Evolutionary conservation across 2,113 vertebrate species (phyloP).

Genomic region (Trachemys scripta): DNA sequence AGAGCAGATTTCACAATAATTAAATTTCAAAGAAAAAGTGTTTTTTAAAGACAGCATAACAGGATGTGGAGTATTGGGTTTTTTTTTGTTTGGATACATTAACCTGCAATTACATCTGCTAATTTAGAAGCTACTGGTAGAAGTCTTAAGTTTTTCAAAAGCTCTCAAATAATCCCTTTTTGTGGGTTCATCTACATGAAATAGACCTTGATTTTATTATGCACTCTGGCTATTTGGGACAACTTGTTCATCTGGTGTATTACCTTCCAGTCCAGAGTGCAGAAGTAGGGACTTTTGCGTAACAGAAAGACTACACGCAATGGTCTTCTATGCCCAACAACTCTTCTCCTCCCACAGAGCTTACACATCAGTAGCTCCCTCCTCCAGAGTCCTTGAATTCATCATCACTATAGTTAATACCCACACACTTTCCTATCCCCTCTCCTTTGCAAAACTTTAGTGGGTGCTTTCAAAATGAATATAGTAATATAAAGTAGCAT

Average conservation of each 20-base stretch:
- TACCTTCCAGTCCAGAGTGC: fast-evolving
- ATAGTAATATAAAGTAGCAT: fast-evolving
- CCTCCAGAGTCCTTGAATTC: fast-evolving
- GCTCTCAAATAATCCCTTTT: neutral
- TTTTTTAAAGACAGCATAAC: neutral
- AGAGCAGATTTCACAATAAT: neutral
- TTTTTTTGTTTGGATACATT: neutral
- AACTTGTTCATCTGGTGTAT: fast-evolving
- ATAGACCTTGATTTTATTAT: fast-evolving
- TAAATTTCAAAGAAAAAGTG: neutral
- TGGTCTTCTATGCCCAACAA: neutral
- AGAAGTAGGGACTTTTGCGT: neutral
- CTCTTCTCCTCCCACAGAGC: neutral
- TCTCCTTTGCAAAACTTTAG: neutral
- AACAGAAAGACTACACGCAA: neutral
- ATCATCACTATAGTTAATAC: neutral
- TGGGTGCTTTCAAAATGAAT: neutral
- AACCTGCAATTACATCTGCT: neutral
- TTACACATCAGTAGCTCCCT: neutral
- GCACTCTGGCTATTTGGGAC: fast-evolving
- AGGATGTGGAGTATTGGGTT: neutral
- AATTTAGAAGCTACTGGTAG: neutral
- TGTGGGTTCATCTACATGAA: neutral
- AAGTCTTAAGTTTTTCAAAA: fast-evolving
- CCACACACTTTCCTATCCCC: neutral